Evolutionary conservation across 2,888 invertebrate genomes (phyloP).

Genomic region (Noctua pronuba): DNA sequence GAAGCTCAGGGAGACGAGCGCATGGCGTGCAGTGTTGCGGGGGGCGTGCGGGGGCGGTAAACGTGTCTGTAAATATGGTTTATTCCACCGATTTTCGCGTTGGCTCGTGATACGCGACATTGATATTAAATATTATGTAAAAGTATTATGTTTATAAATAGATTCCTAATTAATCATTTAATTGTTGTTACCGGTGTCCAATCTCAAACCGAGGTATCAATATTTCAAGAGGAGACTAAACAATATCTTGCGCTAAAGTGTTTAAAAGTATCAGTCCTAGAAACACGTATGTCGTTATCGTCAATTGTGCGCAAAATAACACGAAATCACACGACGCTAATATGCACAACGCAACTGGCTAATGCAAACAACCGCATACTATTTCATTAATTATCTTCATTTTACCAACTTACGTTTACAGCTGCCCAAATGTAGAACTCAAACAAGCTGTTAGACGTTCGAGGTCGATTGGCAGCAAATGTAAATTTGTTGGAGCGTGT

Average conservation of each 20-base stretch:
- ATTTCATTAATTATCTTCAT: constrained; percentile 50
- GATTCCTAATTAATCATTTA: no score
- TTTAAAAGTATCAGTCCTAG: not conserved
- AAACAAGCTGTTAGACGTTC: not conserved
- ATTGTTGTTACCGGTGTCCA: no score
- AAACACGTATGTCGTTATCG: constrained; percentile 30
- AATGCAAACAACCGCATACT: constrained; percentile 56
- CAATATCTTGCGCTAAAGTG: not conserved
- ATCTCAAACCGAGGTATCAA: no score
- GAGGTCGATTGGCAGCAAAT: constrained; percentile 1
- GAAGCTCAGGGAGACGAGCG: no score
- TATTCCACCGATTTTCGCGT: no score
- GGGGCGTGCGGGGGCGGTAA: no score
- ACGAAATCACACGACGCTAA: constrained; percentile 33
- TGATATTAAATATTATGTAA: no score
- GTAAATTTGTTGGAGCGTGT: constrained; percentile 19
- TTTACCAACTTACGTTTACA: constrained; percentile 38
- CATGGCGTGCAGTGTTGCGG: no score
- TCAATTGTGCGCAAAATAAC: constrained; percentile 45
- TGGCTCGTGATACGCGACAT: no score
- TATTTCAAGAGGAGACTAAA: not conserved
- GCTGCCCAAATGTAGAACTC: constrained; percentile 34
- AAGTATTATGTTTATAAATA: no score
- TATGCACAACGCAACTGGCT: constrained; percentile 37
- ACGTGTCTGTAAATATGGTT: no score